Evolutionary conservation across 2,888 invertebrate species (phyloP), one percentile per base, ranked within the genome.

Genomic region (Tetragonisca angustula): DNA sequence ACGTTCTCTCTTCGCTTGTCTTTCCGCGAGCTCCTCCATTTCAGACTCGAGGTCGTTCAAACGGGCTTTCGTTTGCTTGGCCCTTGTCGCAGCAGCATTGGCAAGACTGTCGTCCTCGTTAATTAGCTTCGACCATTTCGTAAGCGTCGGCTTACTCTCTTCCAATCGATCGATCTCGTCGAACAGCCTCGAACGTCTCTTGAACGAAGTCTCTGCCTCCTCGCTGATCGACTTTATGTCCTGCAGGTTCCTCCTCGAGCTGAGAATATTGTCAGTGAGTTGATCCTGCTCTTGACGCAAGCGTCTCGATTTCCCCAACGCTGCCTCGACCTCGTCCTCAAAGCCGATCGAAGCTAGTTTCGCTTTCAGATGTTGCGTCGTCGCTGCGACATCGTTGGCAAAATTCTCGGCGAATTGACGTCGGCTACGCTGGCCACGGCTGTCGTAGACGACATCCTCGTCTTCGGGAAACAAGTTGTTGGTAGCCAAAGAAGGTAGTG

Each of bases 11-110:
- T 96, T 96, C 0, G 96, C 96, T 90, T 96, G 96, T 91, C 96
- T 96, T 91, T 97, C 97, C 27, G 95, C 96, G 81, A 97, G 94
- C 88, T 96, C 97, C 64, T 96, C 96, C 96, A 97, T 97, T 94
- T 97, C 97, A 72, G 96, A 96, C 91, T 97, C 97, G 65, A 97
- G 95, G 91, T 97, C 97, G 59, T 95, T 95, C 27, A 97, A 95
- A 70, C 97, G 96, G 17, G 97, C 97, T 86, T 96, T 95, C 2
- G 96, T 95, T 50, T 95, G 96, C 89, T 96, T 96, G 0, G 97
- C 97, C 71, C 97, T 94, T 68, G 95, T 95, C 32, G 95, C 95
- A 0, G 97, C 97, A 0, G 96, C 96, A 83, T 95, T 95, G n/a
- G 79, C 59, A 27, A 94, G 24, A 0, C 87, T 88, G 2, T 91